phyloP scores from a whole-genome alignment of 64 coral and sea anemone species.

The Porites lutea region DNA sequence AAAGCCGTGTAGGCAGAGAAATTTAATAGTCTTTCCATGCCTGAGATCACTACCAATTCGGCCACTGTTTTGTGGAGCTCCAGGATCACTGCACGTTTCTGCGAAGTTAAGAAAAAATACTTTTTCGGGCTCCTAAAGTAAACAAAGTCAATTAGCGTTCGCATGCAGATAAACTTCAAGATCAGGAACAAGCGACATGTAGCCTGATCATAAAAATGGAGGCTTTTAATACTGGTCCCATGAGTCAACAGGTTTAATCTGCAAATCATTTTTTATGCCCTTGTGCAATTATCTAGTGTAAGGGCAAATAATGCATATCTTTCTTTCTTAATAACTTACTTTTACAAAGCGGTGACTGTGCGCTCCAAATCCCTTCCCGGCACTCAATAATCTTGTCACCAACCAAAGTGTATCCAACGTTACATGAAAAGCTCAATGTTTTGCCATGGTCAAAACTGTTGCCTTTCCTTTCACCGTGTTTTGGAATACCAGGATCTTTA shows the following conservation, averaged over 20 bases:
- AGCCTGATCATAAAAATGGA: too few relatives aligned
- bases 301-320: too few relatives aligned
- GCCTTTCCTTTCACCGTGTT: constrained; percentile 26
- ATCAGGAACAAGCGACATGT: too few relatives aligned
- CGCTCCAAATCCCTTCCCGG: constrained; percentile 29
- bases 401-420: not conserved
- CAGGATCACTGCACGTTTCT: constrained; percentile 50
- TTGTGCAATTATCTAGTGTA: too few relatives aligned
- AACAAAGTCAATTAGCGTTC: too few relatives aligned
- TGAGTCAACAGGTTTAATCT: too few relatives aligned
- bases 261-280: too few relatives aligned
- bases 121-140: too few relatives aligned
- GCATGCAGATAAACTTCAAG: too few relatives aligned
- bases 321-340: not conserved
- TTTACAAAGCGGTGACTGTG: constrained; percentile 1
- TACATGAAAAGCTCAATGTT: constrained; percentile 26
- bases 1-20: constrained; percentile 30
- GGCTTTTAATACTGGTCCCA: too few relatives aligned
- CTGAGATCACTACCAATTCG: constrained; percentile 20
- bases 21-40: constrained; percentile 24
- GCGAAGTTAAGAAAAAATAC: not conserved
- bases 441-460: constrained; percentile 42
- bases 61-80: constrained; percentile 30
- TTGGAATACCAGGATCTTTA: constrained; percentile 45
- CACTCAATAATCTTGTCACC: constrained; percentile 8